phyloP scores from a whole-genome alignment of 2,888 invertebrate species.

The Stomorhina lunata region DNA sequence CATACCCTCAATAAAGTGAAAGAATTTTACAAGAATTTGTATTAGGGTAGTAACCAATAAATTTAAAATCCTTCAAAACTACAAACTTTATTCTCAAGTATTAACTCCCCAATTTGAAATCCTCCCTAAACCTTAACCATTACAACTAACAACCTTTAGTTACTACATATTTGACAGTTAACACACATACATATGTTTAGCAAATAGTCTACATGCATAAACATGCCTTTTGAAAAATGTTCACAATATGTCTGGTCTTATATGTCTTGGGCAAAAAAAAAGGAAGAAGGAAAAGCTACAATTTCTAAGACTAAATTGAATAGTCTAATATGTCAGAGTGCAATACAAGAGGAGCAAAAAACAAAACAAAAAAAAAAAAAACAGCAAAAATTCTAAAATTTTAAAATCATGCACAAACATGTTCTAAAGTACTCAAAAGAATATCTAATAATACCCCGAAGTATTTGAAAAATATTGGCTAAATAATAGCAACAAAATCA shows the following conservation, averaged over 20 bases:
- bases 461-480: neutral
- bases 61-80: too few species aligned
- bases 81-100: too few species aligned
- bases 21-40: too few species aligned
- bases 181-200: neutral
- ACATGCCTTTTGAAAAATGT: slow-evolving; percentile 35
- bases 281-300: too few species aligned
- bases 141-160: too few species aligned
- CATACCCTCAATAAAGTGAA: too few species aligned
- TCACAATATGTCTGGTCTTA: slow-evolving; percentile 45
- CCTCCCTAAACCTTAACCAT: too few species aligned
- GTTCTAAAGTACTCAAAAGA: neutral
- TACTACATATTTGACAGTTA: too few species aligned
- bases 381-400: neutral
- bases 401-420: neutral
- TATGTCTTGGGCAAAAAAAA: neutral
- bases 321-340: slow-evolving; percentile 53
- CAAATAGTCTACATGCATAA: neutral
- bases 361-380: neutral
- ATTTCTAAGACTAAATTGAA: slow-evolving; percentile 42
- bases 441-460: neutral
- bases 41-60: too few species aligned
- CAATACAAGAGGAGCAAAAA: neutral
- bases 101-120: too few species aligned
- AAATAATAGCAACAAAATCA: neutral